These are phyloP conservation scores for Heteractis magnifica DNA, from an alignment of 92 coral and sea anemone species.

Conservation along the genomic window DNA sequence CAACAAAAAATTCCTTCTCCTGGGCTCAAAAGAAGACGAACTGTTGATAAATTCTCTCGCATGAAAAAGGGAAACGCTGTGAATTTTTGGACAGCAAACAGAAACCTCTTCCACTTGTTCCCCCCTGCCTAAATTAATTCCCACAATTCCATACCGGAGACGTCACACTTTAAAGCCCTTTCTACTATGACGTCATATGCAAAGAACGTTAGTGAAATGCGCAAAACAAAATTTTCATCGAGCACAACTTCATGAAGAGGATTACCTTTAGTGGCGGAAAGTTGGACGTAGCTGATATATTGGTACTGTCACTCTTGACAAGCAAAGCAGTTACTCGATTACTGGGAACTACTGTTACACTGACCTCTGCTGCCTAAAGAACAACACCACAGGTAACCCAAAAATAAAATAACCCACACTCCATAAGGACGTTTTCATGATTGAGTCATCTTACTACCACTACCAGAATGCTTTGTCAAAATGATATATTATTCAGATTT, in stretches of 20 bases:
- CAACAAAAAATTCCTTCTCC: no score
- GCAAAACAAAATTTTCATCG: neutral
- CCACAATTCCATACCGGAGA: neutral
- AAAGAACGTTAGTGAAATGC: neutral
- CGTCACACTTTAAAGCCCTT: neutral
- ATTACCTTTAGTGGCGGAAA: constrained; percentile 59
- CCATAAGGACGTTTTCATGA: no score
- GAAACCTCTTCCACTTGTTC: no score
- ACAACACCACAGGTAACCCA: constrained; percentile 16
- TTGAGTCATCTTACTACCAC: no score
- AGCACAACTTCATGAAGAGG: neutral
- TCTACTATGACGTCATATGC: neutral
- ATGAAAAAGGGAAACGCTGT: no score
- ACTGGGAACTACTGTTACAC: constrained; percentile 62
- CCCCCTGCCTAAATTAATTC: neutral
- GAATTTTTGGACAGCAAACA: no score
- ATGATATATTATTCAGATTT: no score
- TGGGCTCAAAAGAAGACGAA: no score
- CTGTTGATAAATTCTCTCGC: no score
- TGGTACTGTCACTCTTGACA: constrained; percentile 24
- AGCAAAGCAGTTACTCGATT: constrained; percentile 68
- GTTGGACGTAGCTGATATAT: constrained; percentile 34
- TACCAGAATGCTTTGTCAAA: no score
- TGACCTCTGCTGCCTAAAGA: constrained; percentile 61
- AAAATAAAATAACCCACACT: neutral